A percentile compares a stretch with the other conserved stretches of the same genome.
phyloP scores from a whole-genome alignment of 1,140 invertebrate species.

The Pygmarrhopalites habei region DNA sequence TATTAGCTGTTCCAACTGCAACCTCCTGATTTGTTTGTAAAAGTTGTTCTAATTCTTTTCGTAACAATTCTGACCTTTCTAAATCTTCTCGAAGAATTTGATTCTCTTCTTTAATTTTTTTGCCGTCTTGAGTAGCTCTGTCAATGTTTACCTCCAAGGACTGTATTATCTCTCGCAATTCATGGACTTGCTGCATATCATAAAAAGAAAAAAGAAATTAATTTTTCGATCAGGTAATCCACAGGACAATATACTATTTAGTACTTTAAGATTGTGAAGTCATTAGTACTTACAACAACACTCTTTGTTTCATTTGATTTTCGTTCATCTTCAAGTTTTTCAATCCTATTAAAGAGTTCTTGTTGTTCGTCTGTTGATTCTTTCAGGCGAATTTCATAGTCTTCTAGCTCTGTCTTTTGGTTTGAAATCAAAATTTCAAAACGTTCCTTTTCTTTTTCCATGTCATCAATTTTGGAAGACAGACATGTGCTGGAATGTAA shows the following conservation, averaged over 20 bases:
- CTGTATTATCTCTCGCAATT: constrained; percentile 64
- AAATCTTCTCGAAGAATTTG: constrained; percentile 52
- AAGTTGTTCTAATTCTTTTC: constrained; percentile 47
- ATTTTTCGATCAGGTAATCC: constrained; percentile 5
- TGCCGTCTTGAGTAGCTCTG: constrained; percentile 50
- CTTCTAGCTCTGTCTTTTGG: constrained; percentile 51
- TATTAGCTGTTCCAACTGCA: constrained; percentile 5
- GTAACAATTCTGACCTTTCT: constrained; percentile 47
- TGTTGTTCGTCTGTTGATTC: constrained; percentile 54
- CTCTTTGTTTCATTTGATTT: too few relatives aligned
- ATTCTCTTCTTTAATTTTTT: constrained; percentile 49
- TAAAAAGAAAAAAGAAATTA: not conserved
- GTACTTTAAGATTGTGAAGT: too few relatives aligned
- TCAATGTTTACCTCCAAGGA: constrained; percentile 66
- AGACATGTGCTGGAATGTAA: too few relatives aligned
- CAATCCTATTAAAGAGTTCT: constrained; percentile 41
- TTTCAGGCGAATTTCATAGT: constrained; percentile 54
- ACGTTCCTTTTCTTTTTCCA: constrained; percentile 53
- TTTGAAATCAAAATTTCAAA: constrained; percentile 61
- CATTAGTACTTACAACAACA: too few relatives aligned
- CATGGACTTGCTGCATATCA: constrained; percentile 46
- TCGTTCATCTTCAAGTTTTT: constrained; percentile 52
- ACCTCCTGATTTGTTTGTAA: constrained; percentile 15
- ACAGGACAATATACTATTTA: too few relatives aligned
- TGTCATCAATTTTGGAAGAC: constrained; percentile 45